Base-by-base conservation (phyloP, 2,797 vertebrate genomes). In the Denticeps clupeoides region DNA sequence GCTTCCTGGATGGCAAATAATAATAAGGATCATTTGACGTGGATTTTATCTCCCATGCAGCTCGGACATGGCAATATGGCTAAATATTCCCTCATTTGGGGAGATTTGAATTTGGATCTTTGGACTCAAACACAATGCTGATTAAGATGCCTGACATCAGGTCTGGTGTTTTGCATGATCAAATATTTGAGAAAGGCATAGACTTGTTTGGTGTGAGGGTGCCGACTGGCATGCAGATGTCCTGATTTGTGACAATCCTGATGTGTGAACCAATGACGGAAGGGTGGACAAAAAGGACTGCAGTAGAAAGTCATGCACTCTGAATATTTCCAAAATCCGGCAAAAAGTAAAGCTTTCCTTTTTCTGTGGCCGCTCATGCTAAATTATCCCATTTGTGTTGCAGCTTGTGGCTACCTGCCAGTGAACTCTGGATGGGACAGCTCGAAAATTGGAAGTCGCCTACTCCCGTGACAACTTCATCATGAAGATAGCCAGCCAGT, bases 101-200 rank as follows among this genome's bases (percentile, higher is more conserved):
- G n/a, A n/a, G n/a, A n/a, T n/a, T n/a, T n/a, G n/a, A n/a, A n/a
- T n/a, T n/a, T n/a, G n/a, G n/a, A n/a, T n/a, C n/a, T n/a, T n/a
- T n/a, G n/a, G n/a, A n/a, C n/a, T n/a, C n/a, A n/a, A n/a, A n/a
- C n/a, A n/a, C n/a, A n/a, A n/a, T n/a, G n/a, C n/a, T n/a, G n/a
- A n/a, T n/a, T n/a, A n/a, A n/a, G n/a, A n/a, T n/a, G n/a, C n/a
- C n/a, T n/a, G n/a, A n/a, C n/a, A n/a, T n/a, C n/a, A n/a, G n/a
- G n/a, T n/a, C n/a, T n/a, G n/a, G n/a, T n/a, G n/a, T 68, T 57
- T 70, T 69, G 69, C 59, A 60, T 64, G 40, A 49, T 65, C 65
- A 78, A 81, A 83, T 80, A 78, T 82, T 84, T 81, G 69, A 73
- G 58, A 63, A 68, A 69, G 11, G 59, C 65, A 73, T 63, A 55